phyloP scores from a whole-genome alignment of 2,113 vertebrate species.

The Canis aureus region DNA sequence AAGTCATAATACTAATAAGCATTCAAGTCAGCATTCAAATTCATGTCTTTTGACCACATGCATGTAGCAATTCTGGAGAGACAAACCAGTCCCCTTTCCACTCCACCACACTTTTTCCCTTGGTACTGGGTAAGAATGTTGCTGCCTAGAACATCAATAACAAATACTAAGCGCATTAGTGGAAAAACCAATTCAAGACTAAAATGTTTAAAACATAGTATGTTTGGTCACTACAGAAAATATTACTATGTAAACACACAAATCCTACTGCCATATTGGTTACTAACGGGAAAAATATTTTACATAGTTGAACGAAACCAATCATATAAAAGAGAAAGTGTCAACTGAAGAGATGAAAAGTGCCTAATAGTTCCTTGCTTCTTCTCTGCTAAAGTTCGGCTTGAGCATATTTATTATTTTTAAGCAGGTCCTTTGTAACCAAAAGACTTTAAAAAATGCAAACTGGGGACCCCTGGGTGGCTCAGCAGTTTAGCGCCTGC shows the following conservation, averaged over 20 bases:
- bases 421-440: not conserved
- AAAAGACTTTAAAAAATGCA: not conserved
- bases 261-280: not conserved
- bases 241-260: conserved; percentile 28
- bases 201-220: conserved; percentile 33
- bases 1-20: not conserved
- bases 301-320: not conserved
- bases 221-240: conserved; percentile 6
- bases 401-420: not conserved
- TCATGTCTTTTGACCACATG: not conserved
- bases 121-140: not conserved
- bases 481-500: no score
- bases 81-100: not conserved
- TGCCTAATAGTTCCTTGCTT: not conserved
- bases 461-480: not conserved
- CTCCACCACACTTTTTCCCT: not conserved
- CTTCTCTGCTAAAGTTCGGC: not conserved
- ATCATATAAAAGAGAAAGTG: not conserved
- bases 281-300: conserved; percentile 22
- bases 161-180: not conserved
- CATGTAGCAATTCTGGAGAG: not conserved
- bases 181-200: not conserved
- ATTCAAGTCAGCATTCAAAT: not conserved
- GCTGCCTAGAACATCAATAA: not conserved
- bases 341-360: not conserved